Conservation (phyloP, 2,113 vertebrate species). For the Chrysochloris asiatica region DNA sequence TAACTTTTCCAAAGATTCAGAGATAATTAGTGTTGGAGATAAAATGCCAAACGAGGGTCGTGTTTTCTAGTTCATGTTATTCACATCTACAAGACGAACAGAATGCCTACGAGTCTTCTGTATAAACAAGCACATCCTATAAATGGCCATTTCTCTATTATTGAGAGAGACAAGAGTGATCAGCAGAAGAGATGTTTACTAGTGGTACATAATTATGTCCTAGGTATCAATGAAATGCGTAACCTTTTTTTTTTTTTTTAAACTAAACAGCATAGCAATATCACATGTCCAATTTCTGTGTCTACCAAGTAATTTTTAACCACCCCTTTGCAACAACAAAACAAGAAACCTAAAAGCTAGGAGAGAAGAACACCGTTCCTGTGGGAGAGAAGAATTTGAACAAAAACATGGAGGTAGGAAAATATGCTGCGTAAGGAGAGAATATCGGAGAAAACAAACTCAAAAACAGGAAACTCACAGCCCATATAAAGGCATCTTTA, state of each 20-base stretch:
- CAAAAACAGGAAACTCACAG: conserved; percentile 7
- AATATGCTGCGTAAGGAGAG: background rate
- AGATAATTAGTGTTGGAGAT: background rate
- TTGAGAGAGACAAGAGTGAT: background rate
- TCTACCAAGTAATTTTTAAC: background rate
- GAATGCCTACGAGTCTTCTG: background rate
- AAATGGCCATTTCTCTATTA: background rate
- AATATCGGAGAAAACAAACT: background rate
- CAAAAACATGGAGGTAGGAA: background rate
- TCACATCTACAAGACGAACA: background rate
- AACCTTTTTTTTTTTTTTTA: too few relatives aligned
- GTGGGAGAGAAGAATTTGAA: conserved; percentile 31
- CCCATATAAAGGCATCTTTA: too few relatives aligned
- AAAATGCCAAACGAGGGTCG: background rate
- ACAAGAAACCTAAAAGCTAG: background rate
- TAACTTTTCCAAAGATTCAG: conserved; percentile 1
- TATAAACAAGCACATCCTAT: background rate
- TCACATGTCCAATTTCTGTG: background rate
- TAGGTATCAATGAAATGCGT: background rate
- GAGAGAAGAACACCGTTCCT: background rate
- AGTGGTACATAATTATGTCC: background rate
- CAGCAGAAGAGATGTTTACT: background rate
- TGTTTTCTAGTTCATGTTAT: background rate
- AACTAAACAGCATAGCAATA: background rate
- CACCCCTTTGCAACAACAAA: background rate